Conservation (phyloP, 1,140 invertebrate species). For the Triops cancriformis region DNA sequence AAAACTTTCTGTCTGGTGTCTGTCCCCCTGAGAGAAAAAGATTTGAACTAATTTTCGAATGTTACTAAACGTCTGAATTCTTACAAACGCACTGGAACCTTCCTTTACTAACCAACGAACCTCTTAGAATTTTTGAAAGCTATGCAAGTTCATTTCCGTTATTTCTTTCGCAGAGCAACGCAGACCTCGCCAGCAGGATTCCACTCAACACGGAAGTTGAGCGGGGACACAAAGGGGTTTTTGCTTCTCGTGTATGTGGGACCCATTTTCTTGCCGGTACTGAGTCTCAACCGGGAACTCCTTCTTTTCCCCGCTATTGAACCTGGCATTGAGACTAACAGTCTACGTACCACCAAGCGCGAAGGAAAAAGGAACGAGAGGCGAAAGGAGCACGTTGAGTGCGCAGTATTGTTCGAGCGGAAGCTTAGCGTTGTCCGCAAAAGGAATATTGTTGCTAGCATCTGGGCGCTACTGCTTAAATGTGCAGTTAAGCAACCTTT, state of each 20-base stretch:
- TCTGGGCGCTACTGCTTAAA: not conserved
- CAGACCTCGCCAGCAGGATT: no score
- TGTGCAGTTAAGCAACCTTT: not conserved
- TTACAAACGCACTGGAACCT: not conserved
- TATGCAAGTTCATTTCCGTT: no score
- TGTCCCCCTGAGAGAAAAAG: not conserved
- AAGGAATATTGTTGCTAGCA: not conserved
- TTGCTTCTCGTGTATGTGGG: not conserved
- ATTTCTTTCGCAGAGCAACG: no score
- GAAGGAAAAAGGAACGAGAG: not conserved
- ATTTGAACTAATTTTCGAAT: not conserved
- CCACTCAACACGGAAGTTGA: not conserved
- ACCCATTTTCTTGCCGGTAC: not conserved
- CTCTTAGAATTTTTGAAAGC: not conserved
- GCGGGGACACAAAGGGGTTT: not conserved
- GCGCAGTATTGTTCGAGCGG: not conserved
- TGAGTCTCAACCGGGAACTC: not conserved
- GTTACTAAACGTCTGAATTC: conserved; percentile 6
- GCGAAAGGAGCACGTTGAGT: not conserved
- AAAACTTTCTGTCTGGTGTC: not conserved
- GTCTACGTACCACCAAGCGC: not conserved
- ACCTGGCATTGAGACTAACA: not conserved
- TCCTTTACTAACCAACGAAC: not conserved
- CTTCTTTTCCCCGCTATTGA: not conserved
- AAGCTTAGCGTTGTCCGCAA: not conserved